A percentile compares a stretch with the other conserved stretches of the same genome.
These are phyloP conservation scores for Anguilla rostrata DNA, from an alignment of 2,113 vertebrate genomes.

Conservation along the genomic window DNA sequence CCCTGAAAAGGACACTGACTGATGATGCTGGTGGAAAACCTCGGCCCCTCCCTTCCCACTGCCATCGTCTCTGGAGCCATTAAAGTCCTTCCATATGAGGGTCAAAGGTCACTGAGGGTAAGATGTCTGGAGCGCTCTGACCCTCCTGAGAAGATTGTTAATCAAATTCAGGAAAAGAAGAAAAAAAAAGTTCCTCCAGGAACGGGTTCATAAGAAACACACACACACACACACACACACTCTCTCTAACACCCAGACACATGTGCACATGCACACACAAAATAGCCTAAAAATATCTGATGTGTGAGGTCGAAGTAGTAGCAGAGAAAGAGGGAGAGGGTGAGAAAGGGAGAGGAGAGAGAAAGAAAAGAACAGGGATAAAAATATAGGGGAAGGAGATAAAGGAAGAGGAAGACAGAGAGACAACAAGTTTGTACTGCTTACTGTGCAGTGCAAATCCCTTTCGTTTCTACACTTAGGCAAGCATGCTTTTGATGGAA, in stretches of 20 bases:
- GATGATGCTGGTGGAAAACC: not conserved
- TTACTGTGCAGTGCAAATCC: no score
- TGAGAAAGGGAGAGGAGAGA: no score
- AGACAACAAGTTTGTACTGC: not conserved
- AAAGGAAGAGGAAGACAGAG: not conserved
- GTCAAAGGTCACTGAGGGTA: not conserved
- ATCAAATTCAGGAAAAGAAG: not conserved
- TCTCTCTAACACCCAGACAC: no score
- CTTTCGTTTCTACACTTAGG: no score
- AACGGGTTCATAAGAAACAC: not conserved
- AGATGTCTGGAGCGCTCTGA: not conserved
- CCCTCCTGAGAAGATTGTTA: not conserved
- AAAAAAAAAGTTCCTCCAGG: not conserved
- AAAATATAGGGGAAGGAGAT: conserved; percentile 38
- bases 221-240: not conserved
- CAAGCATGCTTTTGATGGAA: no score
- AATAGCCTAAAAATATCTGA: not conserved
- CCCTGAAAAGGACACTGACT: not conserved
- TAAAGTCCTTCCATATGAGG: not conserved
- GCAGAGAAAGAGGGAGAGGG: not conserved
- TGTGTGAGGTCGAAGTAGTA: not conserved
- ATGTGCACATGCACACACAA: not conserved
- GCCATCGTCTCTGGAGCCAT: not conserved
- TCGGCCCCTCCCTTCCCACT: no score
- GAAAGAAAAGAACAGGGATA: conserved; percentile 34